These are phyloP conservation scores for Betta splendens DNA, from an alignment of 2,797 vertebrate genomes.

Conservation along the genomic window DNA sequence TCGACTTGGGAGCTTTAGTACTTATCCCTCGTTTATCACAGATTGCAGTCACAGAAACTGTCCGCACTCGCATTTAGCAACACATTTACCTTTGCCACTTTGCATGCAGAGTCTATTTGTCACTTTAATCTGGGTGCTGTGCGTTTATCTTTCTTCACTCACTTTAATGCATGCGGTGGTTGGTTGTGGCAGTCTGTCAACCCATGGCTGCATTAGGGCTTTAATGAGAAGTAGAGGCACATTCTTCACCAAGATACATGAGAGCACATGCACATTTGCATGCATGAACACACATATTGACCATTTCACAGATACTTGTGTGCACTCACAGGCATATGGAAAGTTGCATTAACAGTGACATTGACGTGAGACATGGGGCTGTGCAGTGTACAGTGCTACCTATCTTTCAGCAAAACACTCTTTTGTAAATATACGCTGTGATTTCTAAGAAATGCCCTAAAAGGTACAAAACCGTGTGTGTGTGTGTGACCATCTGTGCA, in stretches of 20 bases:
- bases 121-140: constrained; percentile 69
- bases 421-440: not conserved
- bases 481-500: not conserved
- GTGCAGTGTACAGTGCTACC: constrained; percentile 10
- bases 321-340: constrained; percentile 18
- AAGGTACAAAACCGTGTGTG: too few relatives aligned
- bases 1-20: constrained; percentile 59
- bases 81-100: constrained; percentile 77
- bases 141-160: constrained; percentile 71
- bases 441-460: not conserved
- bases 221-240: constrained; percentile 54
- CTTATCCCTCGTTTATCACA: constrained; percentile 76
- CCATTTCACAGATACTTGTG: constrained; percentile 34
- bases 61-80: constrained; percentile 67
- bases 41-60: constrained; percentile 55
- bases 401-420: constrained; percentile 23
- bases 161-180: constrained; percentile 67
- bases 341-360: constrained; percentile 26
- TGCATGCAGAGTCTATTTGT: constrained; percentile 76
- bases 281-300: constrained; percentile 28
- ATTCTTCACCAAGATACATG: constrained; percentile 57
- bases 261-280: constrained; percentile 30
- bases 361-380: constrained; percentile 14
- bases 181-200: constrained; percentile 62
- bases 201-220: constrained; percentile 57